phyloP scores from a whole-genome alignment of 2,797 vertebrate genomes.

The Eurystomus glaucurus region DNA sequence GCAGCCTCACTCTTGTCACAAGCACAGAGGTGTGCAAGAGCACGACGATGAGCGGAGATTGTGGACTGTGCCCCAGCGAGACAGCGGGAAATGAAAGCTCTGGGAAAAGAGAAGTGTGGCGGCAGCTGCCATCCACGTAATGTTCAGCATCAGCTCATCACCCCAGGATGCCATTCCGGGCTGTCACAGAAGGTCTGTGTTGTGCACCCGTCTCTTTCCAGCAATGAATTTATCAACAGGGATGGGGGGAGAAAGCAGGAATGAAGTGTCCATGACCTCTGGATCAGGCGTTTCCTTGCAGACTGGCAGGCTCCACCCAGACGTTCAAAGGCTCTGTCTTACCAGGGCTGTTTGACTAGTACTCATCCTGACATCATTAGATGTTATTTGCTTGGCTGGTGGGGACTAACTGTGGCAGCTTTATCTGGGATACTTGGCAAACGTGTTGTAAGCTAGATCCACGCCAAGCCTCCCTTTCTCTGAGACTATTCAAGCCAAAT shows the following conservation, averaged over 20 bases:
- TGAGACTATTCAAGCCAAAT: background rate
- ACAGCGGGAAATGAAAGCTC: background rate
- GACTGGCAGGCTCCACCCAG: background rate
- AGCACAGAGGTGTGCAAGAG: background rate
- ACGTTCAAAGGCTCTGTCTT: background rate
- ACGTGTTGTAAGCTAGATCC: background rate
- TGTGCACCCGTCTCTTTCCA: background rate
- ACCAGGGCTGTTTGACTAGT: background rate
- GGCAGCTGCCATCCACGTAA: background rate
- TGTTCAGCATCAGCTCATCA: background rate
- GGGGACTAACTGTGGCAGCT: background rate
- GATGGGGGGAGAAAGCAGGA: background rate
- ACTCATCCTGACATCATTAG: background rate
- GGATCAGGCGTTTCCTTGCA: background rate
- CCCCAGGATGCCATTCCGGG: background rate
- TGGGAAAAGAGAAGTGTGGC: rapidly evolving
- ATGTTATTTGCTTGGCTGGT: background rate
- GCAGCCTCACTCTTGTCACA: background rate
- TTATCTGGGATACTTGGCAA: background rate
- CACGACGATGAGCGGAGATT: background rate
- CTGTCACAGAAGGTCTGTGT: background rate
- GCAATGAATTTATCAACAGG: background rate
- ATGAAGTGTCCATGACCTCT: background rate
- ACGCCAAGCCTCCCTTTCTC: background rate
- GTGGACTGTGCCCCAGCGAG: background rate